Conservation (phyloP, 2,113 vertebrate species). For the Bettongia penicillata region DNA sequence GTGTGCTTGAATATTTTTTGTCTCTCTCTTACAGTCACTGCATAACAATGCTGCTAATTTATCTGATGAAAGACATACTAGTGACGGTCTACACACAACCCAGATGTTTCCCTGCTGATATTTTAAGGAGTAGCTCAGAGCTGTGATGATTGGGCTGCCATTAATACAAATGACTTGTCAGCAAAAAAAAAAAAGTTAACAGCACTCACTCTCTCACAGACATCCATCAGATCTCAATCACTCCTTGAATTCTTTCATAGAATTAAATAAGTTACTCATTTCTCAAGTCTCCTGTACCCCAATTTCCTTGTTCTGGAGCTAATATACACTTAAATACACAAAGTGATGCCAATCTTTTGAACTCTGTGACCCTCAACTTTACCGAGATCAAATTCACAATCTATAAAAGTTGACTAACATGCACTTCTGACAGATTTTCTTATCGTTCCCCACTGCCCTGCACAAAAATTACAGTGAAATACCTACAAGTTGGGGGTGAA, state of each 20-base stretch:
- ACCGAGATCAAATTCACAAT: slow-evolving; percentile 68
- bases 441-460: slow-evolving; percentile 71
- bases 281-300: slow-evolving; percentile 35
- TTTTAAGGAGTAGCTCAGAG: slow-evolving; percentile 71
- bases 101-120: slow-evolving; percentile 82
- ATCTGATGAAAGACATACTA: slow-evolving; percentile 74
- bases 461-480: slow-evolving; percentile 62
- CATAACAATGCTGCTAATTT: slow-evolving; percentile 78
- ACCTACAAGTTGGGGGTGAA: slow-evolving; percentile 68
- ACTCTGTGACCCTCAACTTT: slow-evolving; percentile 59
- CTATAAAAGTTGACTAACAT: slow-evolving; percentile 66
- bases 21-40: slow-evolving; percentile 70
- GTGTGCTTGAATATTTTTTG: slow-evolving; percentile 64
- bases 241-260: slow-evolving; percentile 52
- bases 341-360: slow-evolving; percentile 73
- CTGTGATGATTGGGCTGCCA: slow-evolving; percentile 63
- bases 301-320: slow-evolving; percentile 68
- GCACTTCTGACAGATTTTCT: slow-evolving; percentile 72
- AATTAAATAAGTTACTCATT: slow-evolving; percentile 53
- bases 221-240: slow-evolving; percentile 8
- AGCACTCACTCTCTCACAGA: slow-evolving; percentile 48
- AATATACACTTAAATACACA: slow-evolving; percentile 67
- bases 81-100: slow-evolving; percentile 59
- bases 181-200: slow-evolving; percentile 45
- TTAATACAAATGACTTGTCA: slow-evolving; percentile 71